Evolutionary conservation across 1,140 invertebrate species (phyloP), one percentile per base, ranked within the genome.

Genomic region (Penaeus japonicus): DNA sequence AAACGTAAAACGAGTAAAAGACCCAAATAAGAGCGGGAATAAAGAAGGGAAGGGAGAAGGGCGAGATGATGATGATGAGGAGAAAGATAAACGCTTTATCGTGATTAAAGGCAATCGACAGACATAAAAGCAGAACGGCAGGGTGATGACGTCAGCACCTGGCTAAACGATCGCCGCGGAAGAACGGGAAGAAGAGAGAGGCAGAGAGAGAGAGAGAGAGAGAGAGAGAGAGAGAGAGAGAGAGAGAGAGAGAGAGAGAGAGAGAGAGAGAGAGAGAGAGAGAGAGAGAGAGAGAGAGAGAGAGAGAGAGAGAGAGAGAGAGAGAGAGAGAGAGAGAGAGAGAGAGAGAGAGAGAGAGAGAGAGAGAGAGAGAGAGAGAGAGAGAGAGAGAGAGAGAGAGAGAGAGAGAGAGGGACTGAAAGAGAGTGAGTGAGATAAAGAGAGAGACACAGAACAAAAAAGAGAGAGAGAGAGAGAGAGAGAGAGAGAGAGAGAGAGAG

Each of bases 221-320:
- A 78, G 32, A 32, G 32, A 32, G 32, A 32, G 32, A 78, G 75
- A 78, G 32, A 32, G 32, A 78, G 75, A 78, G 32, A 32, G 32
- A 78, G 32, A 32, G 32, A 78, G 75, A 78, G 32, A 32, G 32
- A 78, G 32, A 32, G 32, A 78, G 75, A 78, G 32, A 78, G 75
- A 78, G 32, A 78, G 75, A 78, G 32, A 78, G 75, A 78, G 32
- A 78, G 75, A 78, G 32, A 78, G 75, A 78, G 77, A 79, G 17
- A 35, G 12, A 32, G 77, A 7, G 32, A 79, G 17, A 35, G 15
- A 79, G 35, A 35, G 35, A 32, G 0, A 32, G 32, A 35, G 17
- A 0, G 77, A 79, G 32, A 35, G 32, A 79, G 77, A 79, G 17
- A 35, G 18, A 39, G 77, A 32, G 17, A 35, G 32, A 79, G 7